phyloP scores from a whole-genome alignment of 2,113 vertebrate species.

The Stictonetta naevosa region DNA sequence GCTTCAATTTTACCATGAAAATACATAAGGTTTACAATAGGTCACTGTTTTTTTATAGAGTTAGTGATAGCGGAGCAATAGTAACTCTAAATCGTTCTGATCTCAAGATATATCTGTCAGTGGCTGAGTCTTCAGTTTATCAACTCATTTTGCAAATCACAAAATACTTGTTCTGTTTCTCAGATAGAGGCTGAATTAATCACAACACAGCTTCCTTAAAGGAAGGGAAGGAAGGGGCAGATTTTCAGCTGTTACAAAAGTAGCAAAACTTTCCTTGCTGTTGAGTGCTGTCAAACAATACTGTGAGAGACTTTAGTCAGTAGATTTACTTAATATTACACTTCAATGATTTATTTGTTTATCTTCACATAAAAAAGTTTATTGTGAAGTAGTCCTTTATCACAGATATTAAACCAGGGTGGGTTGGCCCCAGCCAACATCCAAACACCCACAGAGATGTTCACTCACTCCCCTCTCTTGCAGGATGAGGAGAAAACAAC shows the following conservation, averaged over 20 bases:
- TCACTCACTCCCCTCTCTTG: neutral
- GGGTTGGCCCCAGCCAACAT: neutral
- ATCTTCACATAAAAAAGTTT: neutral
- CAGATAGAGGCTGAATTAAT: neutral
- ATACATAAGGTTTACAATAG: neutral
- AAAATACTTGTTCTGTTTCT: neutral
- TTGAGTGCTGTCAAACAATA: neutral
- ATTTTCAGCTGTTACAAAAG: neutral
- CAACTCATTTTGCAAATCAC: neutral
- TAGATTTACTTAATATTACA: neutral
- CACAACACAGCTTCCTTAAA: neutral
- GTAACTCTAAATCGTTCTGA: slow-evolving; percentile 8
- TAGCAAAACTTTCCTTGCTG: neutral
- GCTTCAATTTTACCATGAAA: neutral
- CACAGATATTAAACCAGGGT: neutral
- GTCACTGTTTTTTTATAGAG: neutral
- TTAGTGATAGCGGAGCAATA: neutral
- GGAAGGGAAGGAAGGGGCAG: neutral
- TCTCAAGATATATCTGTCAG: neutral
- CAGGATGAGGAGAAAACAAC: neutral
- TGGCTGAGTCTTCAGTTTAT: neutral
- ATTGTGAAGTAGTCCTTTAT: neutral
- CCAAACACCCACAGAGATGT: neutral
- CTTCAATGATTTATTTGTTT: neutral
- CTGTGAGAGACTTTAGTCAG: neutral